Percentiles rank a stretch among this genome's conserved stretches.
These are phyloP conservation scores for Apamea crenata DNA, from an alignment of 2,888 invertebrate species.

Conservation along the genomic window DNA sequence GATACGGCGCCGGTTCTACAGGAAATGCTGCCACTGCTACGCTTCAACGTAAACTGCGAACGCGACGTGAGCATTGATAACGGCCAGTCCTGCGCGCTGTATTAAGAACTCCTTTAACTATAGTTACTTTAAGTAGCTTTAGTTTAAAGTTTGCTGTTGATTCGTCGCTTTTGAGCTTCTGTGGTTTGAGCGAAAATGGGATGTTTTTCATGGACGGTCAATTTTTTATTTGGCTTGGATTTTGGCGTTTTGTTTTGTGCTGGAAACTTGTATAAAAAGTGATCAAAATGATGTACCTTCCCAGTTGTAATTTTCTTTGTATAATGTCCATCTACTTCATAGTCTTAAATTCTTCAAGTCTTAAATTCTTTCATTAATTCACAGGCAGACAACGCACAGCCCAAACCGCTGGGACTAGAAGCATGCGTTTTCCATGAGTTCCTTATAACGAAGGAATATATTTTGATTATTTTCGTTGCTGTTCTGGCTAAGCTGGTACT, in stretches of 20 bases:
- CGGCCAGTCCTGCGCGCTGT: slow-evolving; percentile 52
- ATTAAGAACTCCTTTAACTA: slow-evolving; percentile 57
- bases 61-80: slow-evolving; percentile 69
- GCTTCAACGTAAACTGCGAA: slow-evolving; percentile 70
- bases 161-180: not conserved
- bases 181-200: not conserved
- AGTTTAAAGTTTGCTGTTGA: slow-evolving; percentile 21
- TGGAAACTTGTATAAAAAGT: not conserved
- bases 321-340: not conserved
- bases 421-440: not conserved
- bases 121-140: slow-evolving; percentile 35
- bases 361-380: not conserved
- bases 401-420: not conserved
- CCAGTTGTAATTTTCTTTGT: not conserved
- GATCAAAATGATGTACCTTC: not conserved
- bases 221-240: not conserved
- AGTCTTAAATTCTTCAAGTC: not conserved
- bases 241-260: not conserved
- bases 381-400: too few relatives aligned
- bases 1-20: slow-evolving; percentile 77
- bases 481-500: not conserved
- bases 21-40: slow-evolving; percentile 75
- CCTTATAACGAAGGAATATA: not conserved
- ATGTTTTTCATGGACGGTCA: not conserved
- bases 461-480: too few relatives aligned